Conservation (phyloP, 2,797 vertebrate species). For the Poliocrania exsul region DNA sequence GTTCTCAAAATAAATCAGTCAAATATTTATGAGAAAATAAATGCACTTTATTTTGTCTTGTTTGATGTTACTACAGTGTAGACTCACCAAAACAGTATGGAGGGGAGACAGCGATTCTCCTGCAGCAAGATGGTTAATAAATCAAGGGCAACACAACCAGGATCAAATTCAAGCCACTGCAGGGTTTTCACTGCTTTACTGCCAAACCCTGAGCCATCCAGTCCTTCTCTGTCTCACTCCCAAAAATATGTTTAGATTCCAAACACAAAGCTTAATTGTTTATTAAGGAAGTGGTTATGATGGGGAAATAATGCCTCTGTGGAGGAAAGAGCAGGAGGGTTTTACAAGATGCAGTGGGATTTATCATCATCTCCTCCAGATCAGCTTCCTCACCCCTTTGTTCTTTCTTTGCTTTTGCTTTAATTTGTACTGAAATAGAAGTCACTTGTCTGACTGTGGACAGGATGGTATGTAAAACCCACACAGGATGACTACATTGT, state of each 20-base stretch:
- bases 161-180: slow-evolving; percentile 12
- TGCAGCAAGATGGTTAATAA: neutral
- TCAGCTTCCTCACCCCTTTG: neutral
- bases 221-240: neutral
- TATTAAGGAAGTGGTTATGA: slow-evolving; percentile 55
- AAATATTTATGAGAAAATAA: neutral
- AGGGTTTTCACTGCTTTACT: neutral
- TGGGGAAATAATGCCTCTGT: neutral
- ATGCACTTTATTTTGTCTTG: neutral
- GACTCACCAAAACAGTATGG: neutral
- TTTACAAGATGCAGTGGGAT: slow-evolving; percentile 35
- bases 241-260: slow-evolving; percentile 19
- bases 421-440: slow-evolving; percentile 38
- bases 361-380: slow-evolving; percentile 16
- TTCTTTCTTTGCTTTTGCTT: slow-evolving; percentile 14
- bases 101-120: neutral
- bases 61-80: neutral
- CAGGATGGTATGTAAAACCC: slow-evolving; percentile 42
- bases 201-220: slow-evolving; percentile 8
- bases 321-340: neutral
- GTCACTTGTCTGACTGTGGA: slow-evolving; percentile 1
- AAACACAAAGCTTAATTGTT: slow-evolving; percentile 57
- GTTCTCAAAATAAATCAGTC: neutral
- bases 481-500: slow-evolving; percentile 59
- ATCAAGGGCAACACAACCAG: neutral